A percentile compares a stretch with the other conserved stretches of the same genome.
phyloP scores from a whole-genome alignment of 2,888 invertebrate species.

The Sericinus montela region DNA sequence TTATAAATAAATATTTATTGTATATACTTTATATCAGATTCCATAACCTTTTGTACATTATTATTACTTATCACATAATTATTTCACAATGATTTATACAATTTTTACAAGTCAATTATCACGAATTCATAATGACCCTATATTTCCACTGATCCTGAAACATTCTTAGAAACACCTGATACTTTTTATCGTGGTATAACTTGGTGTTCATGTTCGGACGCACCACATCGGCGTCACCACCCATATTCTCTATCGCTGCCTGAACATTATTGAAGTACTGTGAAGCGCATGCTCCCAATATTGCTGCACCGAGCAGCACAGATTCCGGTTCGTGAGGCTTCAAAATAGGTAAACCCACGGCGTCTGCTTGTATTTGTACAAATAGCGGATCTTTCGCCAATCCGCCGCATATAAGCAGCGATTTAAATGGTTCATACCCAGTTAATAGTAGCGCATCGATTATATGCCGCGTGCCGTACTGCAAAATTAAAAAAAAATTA shows the following conservation, averaged over 20 bases:
- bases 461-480: slow-evolving; percentile 97
- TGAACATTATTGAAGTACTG: slow-evolving; percentile 82
- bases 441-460: slow-evolving; percentile 84
- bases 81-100: not conserved
- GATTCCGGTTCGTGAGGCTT: slow-evolving; percentile 90
- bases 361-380: slow-evolving; percentile 92
- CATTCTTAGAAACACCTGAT: slow-evolving; percentile 90
- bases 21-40: no score
- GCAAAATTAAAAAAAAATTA: slow-evolving; percentile 40
- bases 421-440: slow-evolving; percentile 83
- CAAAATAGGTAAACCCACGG: slow-evolving; percentile 88
- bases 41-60: no score
- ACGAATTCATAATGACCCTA: slow-evolving; percentile 81
- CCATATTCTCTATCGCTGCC: slow-evolving; percentile 83
- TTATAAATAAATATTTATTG: not conserved
- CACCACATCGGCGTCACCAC: slow-evolving; percentile 84
- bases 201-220: slow-evolving; percentile 77
- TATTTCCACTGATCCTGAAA: slow-evolving; percentile 88
- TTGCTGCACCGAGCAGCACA: slow-evolving; percentile 92
- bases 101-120: slow-evolving; percentile 5
- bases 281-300: slow-evolving; percentile 91
- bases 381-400: slow-evolving; percentile 92
- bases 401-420: slow-evolving; percentile 92
- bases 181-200: slow-evolving; percentile 91
- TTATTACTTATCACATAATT: not conserved